Conservation (phyloP, 2,797 vertebrate genomes). For the Amazonetta brasiliensis region DNA sequence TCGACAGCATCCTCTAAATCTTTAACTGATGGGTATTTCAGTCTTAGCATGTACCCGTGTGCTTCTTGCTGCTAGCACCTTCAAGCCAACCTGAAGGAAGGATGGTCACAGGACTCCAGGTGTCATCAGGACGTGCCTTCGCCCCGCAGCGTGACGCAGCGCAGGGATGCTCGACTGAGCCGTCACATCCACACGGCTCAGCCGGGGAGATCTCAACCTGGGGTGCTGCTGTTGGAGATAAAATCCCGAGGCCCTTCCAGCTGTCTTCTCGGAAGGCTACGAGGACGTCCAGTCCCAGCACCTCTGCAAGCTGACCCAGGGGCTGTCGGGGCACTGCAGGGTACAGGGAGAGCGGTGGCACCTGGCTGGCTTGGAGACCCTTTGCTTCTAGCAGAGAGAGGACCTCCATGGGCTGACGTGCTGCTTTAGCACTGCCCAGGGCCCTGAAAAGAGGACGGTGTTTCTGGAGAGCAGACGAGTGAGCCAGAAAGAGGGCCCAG, state of each 20-base stretch:
- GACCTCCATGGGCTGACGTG: background rate
- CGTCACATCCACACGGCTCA: background rate
- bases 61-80: background rate
- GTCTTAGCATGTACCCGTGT: background rate
- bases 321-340: background rate
- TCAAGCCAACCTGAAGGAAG: background rate
- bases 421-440: background rate
- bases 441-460: background rate
- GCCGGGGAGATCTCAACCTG: background rate
- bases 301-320: background rate
- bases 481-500: conserved; percentile 39
- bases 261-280: background rate
- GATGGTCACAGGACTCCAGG: background rate
- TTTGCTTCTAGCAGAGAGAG: background rate
- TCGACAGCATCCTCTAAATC: background rate
- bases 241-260: background rate
- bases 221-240: background rate
- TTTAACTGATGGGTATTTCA: background rate
- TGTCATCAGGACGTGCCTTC: fast-evolving
- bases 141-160: background rate
- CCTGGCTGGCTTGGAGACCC: background rate
- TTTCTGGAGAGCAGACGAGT: background rate
- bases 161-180: background rate
- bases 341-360: background rate
- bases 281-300: background rate